A percentile compares a stretch with the other conserved stretches of the same genome.
Conservation (phyloP, 2,888 invertebrate genomes). For the Lycia hirtaria region DNA sequence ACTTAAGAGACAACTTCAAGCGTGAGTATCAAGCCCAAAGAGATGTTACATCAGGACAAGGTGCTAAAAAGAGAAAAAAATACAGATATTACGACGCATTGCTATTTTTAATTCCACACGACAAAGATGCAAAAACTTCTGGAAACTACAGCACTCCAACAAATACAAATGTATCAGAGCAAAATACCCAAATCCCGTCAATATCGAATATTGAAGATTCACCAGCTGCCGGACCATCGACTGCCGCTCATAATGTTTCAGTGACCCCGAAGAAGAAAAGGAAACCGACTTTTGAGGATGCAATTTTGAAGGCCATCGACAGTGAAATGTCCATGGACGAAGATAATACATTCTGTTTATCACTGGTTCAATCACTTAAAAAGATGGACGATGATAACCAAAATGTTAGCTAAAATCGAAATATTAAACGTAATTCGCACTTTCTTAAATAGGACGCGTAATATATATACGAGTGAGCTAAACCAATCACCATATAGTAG, state of each 20-base stretch:
- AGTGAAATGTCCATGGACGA: conserved; percentile 28
- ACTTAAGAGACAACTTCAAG: conserved; percentile 34
- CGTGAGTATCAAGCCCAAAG: conserved; percentile 27
- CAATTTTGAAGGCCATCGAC: conserved; percentile 25
- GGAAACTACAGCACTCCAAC: conserved; percentile 31
- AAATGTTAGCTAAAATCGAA: conserved; percentile 35
- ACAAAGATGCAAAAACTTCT: conserved; percentile 26
- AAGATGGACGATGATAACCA: conserved; percentile 34
- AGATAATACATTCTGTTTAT: conserved; percentile 35
- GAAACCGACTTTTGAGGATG: conserved; percentile 26
- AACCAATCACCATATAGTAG: conserved; percentile 25
- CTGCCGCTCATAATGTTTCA: conserved; percentile 15
- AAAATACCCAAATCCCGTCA: conserved; percentile 9
- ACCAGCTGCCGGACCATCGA: conserved; percentile 7
- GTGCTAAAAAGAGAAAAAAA: conserved; percentile 33
- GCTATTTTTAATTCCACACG: conserved; percentile 37
- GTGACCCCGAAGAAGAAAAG: conserved; percentile 23
- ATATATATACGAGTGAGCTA: conserved; percentile 13
- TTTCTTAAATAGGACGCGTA: conserved; percentile 26
- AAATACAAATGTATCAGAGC: too few species aligned
- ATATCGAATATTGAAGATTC: conserved; percentile 14
- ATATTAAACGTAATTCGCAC: conserved; percentile 34
- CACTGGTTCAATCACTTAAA: conserved; percentile 30
- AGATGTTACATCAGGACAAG: conserved; percentile 17
- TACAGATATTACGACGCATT: conserved; percentile 37